Base-by-base conservation (phyloP, 2,888 invertebrate species). In the Coelinius sp. region DNA sequence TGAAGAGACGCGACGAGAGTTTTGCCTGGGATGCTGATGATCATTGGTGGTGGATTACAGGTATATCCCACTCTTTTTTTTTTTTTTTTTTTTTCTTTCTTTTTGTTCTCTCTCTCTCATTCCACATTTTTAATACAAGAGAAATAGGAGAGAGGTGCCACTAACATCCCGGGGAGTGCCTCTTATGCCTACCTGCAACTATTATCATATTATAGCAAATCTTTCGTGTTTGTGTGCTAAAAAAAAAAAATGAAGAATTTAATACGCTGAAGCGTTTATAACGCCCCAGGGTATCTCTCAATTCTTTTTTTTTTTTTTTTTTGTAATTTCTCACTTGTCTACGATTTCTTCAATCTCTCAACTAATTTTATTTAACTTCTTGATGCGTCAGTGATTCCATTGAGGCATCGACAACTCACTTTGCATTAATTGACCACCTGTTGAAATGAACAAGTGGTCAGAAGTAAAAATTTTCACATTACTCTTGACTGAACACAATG, bases 171-270 rank as follows among this genome's bases (percentile, higher is more conserved):
- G 81, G 82, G 83, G 83, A 83, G 82, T 81, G 83, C 83, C 83
- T 82, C 67, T 64, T 52, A n/a, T n/a, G 64, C 53, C 71, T 71
- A 70, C 73, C 70, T 75, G 73, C 80, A 77, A 80, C 82, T 80
- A 84, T 85, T 85, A 84, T 84, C 84, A 81, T 83, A 84, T 85
- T 85, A 83, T 82, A 82, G 81, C 79, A 78, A 82, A 84, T 79
- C 78, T 78, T 76, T 64, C 69, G 63, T 68, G 44, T 24, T 25
- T 62, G 68, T 59, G 68, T 20, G 69, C 59, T 68, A 73, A 73
- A 70, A 17, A 35, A 17, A 35, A 59, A 59, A 35, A 59, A 31
- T 17, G 35, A 14, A 7, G 35, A 59, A 25, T 59, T 59, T 56
- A 62, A 22, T 41, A 38, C 62, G 35, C 22, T n/a, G 22, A 41